Percentiles rank a stretch among this genome's conserved stretches.
Conservation (phyloP, 2,797 vertebrate species). For the Manis crassicaudata region DNA sequence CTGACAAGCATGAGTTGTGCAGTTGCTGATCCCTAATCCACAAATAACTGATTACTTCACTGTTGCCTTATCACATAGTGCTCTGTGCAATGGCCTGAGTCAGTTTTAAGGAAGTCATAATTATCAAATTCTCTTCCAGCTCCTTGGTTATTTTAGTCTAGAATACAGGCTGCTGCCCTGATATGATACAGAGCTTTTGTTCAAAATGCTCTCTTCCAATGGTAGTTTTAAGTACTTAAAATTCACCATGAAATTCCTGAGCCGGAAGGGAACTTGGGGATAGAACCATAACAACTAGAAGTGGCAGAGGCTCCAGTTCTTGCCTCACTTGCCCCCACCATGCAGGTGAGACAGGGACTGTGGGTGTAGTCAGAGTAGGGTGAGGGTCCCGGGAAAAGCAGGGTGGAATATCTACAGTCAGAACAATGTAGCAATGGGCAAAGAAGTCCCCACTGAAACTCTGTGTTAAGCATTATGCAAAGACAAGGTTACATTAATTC, state of each 20-base stretch:
- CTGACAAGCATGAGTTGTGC: not conserved
- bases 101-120: not conserved
- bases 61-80: not conserved
- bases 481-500: too few relatives aligned
- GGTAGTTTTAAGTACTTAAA: not conserved
- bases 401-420: too few relatives aligned
- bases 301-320: not conserved
- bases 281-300: not conserved
- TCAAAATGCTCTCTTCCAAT: not conserved
- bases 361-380: too few relatives aligned
- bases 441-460: too few relatives aligned
- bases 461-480: too few relatives aligned
- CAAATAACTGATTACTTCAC: not conserved
- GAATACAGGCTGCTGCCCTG: not conserved
- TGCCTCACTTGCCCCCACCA: not conserved
- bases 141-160: not conserved
- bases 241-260: not conserved
- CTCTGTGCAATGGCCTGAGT: not conserved
- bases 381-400: too few relatives aligned
- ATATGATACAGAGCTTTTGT: not conserved
- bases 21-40: not conserved
- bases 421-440: too few relatives aligned
- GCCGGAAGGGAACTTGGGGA: not conserved
- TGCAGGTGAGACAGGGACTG: not conserved
- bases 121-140: not conserved